phyloP scores from a whole-genome alignment of 2,797 vertebrate species.

The Enteromius argenteus region DNA sequence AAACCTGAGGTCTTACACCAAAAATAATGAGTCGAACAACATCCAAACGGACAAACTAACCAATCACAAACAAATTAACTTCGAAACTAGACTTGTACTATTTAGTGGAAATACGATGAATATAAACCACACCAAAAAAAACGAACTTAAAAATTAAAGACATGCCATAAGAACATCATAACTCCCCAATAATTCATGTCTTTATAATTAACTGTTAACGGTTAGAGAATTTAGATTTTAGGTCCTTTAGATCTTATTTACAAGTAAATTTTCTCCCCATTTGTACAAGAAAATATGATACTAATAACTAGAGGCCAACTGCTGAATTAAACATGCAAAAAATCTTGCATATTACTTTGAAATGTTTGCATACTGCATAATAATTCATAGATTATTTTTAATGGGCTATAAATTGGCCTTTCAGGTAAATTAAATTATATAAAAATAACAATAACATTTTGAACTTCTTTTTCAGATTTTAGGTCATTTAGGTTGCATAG shows the following conservation, averaged over 20 bases:
- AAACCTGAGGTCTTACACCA: not conserved
- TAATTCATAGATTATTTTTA: not conserved
- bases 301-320: not conserved
- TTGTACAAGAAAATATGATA: not conserved
- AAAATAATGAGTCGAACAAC: not conserved
- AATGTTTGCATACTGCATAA: not conserved
- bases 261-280: not conserved
- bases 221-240: not conserved
- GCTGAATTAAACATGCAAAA: not conserved
- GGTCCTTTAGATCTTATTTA: not conserved
- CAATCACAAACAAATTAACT: not conserved
- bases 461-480: not conserved
- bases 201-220: not conserved
- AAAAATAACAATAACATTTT: not conserved
- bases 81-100: not conserved
- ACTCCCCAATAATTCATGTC: not conserved
- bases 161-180: not conserved
- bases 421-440: not conserved
- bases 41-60: not conserved
- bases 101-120: not conserved
- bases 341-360: not conserved
- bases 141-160: not conserved
- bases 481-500: not conserved
- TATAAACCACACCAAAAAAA: not conserved
- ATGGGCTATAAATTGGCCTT: not conserved